Percentiles rank a stretch among this genome's conserved stretches.
Evolutionary conservation across 2,888 invertebrate species (phyloP).

Genomic region (Agrotis ipsilon): DNA sequence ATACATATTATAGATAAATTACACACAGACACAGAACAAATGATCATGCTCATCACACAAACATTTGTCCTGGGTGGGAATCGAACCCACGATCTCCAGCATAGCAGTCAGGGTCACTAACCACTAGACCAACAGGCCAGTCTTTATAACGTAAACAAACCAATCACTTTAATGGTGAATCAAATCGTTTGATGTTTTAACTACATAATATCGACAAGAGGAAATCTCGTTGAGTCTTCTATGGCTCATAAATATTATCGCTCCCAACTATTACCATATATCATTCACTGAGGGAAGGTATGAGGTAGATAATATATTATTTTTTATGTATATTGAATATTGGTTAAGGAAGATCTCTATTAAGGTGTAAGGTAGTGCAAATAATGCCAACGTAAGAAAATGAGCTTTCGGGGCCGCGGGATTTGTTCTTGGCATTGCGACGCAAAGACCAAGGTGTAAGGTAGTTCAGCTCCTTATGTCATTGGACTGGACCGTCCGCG

Average conservation of each 20-base stretch:
- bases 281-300: conserved; percentile 35
- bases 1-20: too few relatives aligned
- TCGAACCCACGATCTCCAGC: too few relatives aligned
- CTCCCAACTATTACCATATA: conserved; percentile 39
- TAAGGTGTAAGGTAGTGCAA: neutral
- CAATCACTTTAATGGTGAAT: conserved; percentile 35
- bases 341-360: conserved; percentile 11
- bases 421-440: too few relatives aligned
- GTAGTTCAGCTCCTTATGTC: too few relatives aligned
- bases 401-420: neutral
- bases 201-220: conserved; percentile 19
- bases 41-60: too few relatives aligned
- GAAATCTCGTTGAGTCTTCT: conserved; percentile 32
- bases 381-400: neutral
- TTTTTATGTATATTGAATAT: conserved; percentile 9
- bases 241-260: conserved; percentile 42
- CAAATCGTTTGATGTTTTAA: conserved; percentile 26
- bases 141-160: too few relatives aligned
- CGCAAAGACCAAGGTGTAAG: too few relatives aligned
- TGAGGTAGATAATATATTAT: conserved; percentile 10
- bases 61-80: too few relatives aligned
- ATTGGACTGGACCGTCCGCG: too few relatives aligned
- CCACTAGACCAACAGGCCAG: too few relatives aligned
- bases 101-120: too few relatives aligned
- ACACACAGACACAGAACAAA: too few relatives aligned